Conservation (phyloP, 2,888 invertebrate species). For the Polyploca ridens region DNA sequence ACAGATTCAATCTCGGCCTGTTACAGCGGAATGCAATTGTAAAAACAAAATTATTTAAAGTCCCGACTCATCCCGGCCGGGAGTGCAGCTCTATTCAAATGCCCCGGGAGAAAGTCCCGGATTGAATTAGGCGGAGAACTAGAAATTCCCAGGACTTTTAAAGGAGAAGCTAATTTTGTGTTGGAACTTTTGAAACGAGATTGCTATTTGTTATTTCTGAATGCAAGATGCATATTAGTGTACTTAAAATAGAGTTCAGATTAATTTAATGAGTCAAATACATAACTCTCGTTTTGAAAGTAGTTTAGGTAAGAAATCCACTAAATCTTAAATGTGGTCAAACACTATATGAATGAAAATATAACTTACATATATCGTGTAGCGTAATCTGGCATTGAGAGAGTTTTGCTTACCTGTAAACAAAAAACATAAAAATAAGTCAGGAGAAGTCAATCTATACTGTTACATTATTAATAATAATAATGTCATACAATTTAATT, state of each 20-base stretch:
- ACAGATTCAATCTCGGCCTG: not conserved
- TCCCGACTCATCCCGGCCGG: conserved; percentile 20
- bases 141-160: conserved; percentile 20
- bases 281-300: too few relatives aligned
- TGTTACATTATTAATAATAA: not conserved
- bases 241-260: too few relatives aligned
- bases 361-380: not conserved
- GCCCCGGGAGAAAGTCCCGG: conserved; percentile 20
- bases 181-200: not conserved
- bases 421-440: not conserved
- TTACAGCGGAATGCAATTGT: not conserved
- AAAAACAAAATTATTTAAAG: conserved; percentile 32
- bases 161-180: conserved; percentile 1
- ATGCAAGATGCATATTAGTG: not conserved
- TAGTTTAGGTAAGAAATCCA: too few relatives aligned
- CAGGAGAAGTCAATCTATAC: too few relatives aligned
- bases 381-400: not conserved
- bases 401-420: not conserved
- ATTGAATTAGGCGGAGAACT: conserved; percentile 29
- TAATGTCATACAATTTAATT: too few relatives aligned
- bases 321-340: too few relatives aligned
- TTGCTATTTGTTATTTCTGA: not conserved
- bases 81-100: conserved; percentile 10
- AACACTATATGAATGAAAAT: not conserved
- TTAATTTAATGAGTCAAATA: too few relatives aligned